These are phyloP conservation scores for Xyrauchen texanus DNA, from an alignment of 2,113 vertebrate genomes.

Conservation along the genomic window DNA sequence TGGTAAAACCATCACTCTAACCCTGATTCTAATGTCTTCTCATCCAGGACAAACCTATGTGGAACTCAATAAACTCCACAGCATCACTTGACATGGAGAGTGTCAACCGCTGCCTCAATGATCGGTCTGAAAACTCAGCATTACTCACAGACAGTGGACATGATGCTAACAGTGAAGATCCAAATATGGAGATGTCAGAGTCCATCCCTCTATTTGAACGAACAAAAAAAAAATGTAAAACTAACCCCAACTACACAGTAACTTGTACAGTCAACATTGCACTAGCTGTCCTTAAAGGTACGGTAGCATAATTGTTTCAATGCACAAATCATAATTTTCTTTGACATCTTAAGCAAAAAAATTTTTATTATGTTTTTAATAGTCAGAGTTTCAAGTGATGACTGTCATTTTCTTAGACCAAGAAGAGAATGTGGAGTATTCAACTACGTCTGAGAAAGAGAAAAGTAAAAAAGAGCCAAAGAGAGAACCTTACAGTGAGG, in stretches of 20 bases:
- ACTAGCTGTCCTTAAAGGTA: slow-evolving; percentile 73
- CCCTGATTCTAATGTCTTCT: background rate
- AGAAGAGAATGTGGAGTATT: slow-evolving; percentile 56
- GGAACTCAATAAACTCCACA: slow-evolving; percentile 30
- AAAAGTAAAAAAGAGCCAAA: slow-evolving; percentile 43
- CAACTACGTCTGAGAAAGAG: slow-evolving; percentile 24
- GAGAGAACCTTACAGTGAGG: slow-evolving; percentile 5
- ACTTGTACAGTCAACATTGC: slow-evolving; percentile 73
- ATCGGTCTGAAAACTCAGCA: background rate
- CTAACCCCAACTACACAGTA: slow-evolving; percentile 56
- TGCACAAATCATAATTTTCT: too few relatives aligned
- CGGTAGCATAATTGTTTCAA: background rate
- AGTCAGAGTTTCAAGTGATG: background rate
- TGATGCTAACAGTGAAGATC: background rate
- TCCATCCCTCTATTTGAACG: slow-evolving; percentile 15
- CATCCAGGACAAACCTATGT: background rate
- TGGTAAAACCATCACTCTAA: too few relatives aligned
- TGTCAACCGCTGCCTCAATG: background rate
- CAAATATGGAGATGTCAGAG: slow-evolving; percentile 1
- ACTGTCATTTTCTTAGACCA: background rate
- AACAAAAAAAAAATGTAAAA: background rate
- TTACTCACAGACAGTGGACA: slow-evolving; percentile 1
- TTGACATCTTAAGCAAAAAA: too few relatives aligned
- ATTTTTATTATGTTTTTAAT: background rate
- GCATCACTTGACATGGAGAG: slow-evolving; percentile 5